Conservation (phyloP, 2,113 vertebrate species). For the Cavia aperea region DNA sequence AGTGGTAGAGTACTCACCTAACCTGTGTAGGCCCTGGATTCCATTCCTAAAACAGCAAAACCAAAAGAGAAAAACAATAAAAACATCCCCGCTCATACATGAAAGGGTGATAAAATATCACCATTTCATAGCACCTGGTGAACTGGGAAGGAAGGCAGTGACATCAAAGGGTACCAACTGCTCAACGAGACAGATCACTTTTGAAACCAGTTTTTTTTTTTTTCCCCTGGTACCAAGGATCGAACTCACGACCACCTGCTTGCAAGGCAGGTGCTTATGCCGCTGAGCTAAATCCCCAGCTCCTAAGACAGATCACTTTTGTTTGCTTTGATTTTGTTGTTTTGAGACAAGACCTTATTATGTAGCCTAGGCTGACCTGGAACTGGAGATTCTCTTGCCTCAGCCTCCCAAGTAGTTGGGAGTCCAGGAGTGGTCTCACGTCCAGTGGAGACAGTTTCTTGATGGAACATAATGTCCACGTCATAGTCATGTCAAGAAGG, state of each 20-base stretch:
- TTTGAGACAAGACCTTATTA: background rate
- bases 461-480: background rate
- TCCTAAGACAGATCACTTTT: no score
- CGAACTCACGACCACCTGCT: no score
- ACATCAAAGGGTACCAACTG: background rate
- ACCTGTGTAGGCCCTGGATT: background rate
- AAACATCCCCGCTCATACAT: background rate
- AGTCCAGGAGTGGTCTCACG: background rate
- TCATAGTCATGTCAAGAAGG: background rate
- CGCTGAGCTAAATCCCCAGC: no score
- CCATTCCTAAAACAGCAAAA: background rate
- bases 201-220: no score
- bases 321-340: background rate
- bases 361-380: background rate
- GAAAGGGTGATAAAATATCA: background rate
- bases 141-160: background rate
- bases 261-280: no score
- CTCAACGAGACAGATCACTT: background rate
- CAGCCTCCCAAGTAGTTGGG: background rate
- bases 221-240: no score
- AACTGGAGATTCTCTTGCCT: background rate
- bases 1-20: background rate
- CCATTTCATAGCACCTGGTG: background rate
- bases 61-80: background rate
- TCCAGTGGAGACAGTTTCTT: background rate